Conservation (phyloP, 1,140 invertebrate genomes). For the Orussus abietinus region DNA sequence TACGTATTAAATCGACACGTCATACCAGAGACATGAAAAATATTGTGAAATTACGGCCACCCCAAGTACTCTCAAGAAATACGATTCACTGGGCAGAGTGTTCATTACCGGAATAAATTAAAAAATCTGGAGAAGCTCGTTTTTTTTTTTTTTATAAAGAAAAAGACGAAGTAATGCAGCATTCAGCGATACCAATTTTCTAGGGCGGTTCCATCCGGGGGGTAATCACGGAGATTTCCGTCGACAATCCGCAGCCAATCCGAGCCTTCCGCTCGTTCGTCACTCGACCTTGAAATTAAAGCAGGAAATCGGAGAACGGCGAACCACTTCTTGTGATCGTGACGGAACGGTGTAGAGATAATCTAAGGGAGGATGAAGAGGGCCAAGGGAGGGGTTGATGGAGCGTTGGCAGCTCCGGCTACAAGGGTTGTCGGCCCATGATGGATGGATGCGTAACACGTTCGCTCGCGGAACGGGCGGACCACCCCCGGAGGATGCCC, state of each 20-base stretch:
- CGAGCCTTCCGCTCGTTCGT: neutral
- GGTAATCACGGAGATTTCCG: neutral
- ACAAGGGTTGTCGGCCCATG: constrained; percentile 28
- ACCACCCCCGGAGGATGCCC: constrained; percentile 1
- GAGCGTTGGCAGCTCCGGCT: constrained; percentile 30
- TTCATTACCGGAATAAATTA: neutral
- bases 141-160: too few species aligned
- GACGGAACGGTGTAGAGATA: constrained; percentile 26
- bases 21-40: too few species aligned
- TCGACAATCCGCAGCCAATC: neutral
- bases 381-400: constrained; percentile 31
- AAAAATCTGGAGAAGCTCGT: constrained; percentile 1
- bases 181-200: neutral
- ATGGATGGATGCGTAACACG: constrained; percentile 31
- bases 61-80: too few species aligned
- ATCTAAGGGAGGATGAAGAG: too few species aligned
- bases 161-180: neutral
- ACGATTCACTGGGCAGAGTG: neutral
- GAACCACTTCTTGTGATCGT: constrained; percentile 13
- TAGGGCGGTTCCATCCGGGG: neutral
- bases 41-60: too few species aligned
- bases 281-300: constrained; percentile 13
- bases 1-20: too few species aligned
- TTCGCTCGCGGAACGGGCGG: constrained; percentile 22
- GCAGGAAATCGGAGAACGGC: constrained; percentile 16